phyloP scores from a whole-genome alignment of 2,113 vertebrate genomes.

The Stercorarius parasiticus region DNA sequence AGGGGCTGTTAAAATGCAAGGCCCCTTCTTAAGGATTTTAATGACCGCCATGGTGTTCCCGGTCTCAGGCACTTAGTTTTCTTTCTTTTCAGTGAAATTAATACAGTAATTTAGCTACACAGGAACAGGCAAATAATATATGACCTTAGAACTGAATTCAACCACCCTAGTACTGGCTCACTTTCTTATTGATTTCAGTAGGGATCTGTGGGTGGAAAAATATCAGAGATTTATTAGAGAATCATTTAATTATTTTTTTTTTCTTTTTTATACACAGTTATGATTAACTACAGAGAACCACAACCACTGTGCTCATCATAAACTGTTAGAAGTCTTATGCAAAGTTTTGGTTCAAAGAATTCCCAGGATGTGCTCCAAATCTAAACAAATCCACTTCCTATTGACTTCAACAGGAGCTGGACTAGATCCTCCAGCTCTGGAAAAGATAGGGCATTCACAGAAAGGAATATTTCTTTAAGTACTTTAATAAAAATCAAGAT shows the following conservation, averaged over 20 bases:
- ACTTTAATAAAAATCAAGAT: not conserved
- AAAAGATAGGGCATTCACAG: not conserved
- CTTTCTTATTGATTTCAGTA: not conserved
- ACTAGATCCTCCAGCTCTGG: not conserved
- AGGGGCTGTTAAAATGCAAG: not conserved
- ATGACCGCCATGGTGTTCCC: not conserved
- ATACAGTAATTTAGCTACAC: not conserved
- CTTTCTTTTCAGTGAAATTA: not conserved
- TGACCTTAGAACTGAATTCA: not conserved
- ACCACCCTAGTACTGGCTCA: accelerated
- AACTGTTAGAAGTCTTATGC: not conserved
- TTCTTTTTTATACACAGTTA: not conserved
- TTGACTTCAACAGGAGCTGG: not conserved
- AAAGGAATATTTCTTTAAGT: not conserved
- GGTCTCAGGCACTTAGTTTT: not conserved
- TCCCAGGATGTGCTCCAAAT: not conserved
- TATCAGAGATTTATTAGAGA: not conserved
- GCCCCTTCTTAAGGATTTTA: not conserved
- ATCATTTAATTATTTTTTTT: not conserved
- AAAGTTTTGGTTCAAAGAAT: not conserved
- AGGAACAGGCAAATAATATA: not conserved
- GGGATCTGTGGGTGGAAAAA: not conserved
- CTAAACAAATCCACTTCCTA: not conserved
- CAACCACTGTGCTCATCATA: not conserved
- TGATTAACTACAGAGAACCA: not conserved